Conservation (phyloP, 2,888 invertebrate genomes). For the Calameuta idolon region DNA sequence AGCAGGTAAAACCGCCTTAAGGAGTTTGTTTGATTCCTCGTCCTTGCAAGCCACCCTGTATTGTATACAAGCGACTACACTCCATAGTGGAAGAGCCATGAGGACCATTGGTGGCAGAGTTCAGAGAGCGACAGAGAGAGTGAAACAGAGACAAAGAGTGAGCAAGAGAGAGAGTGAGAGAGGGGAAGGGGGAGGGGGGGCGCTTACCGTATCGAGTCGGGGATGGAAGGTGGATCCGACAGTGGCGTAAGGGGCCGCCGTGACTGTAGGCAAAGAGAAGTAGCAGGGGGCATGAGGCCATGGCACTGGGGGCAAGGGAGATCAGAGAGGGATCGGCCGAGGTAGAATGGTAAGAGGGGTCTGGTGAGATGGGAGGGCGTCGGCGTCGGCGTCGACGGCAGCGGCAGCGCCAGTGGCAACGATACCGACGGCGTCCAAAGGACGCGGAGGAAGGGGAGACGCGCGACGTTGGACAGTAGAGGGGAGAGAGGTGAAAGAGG, state of each 20-base stretch:
- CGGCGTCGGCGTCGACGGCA: slow-evolving; percentile 28
- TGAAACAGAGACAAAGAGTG: slow-evolving; percentile 9
- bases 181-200: not conserved
- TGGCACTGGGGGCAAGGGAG: not conserved
- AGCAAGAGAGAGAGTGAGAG: slow-evolving; percentile 8
- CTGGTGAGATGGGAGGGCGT: slow-evolving; percentile 8
- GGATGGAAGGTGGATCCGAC: slow-evolving; percentile 4
- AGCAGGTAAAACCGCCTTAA: slow-evolving; percentile 45
- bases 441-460: slow-evolving; percentile 29
- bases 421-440: slow-evolving; percentile 5
- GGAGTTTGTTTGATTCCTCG: slow-evolving; percentile 46
- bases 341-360: slow-evolving; percentile 19
- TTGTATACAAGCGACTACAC: slow-evolving; percentile 32
- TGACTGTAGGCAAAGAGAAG: slow-evolving; percentile 1
- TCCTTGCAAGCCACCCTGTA: slow-evolving; percentile 50
- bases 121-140: slow-evolving; percentile 20
- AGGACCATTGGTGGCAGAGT: not conserved
- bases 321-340: slow-evolving; percentile 24
- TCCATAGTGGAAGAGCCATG: slow-evolving; percentile 18
- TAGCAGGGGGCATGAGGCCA: slow-evolving; percentile 16
- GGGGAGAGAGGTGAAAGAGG: slow-evolving; percentile 22
- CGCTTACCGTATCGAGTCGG: slow-evolving; percentile 21
- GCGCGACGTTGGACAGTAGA: slow-evolving; percentile 34
- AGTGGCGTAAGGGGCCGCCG: slow-evolving; percentile 9
- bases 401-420: slow-evolving; percentile 25